Evolutionary conservation across 2,797 vertebrate species (phyloP), one percentile per base, ranked within the genome.

Genomic region (Sciaenops ocellatus): DNA sequence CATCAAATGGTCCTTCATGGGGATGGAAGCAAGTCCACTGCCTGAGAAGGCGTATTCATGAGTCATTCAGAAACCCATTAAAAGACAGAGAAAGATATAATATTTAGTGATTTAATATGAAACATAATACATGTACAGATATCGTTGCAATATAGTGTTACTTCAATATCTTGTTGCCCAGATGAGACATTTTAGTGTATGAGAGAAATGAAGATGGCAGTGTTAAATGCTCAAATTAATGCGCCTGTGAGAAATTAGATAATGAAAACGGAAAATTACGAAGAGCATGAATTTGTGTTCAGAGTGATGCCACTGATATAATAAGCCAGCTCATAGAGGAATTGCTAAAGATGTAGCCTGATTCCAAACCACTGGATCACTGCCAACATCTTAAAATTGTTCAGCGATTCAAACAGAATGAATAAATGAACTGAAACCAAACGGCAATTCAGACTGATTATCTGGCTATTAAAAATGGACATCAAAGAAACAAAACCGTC

Each of bases 11-110:
- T 56, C 44, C 1, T 70, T 63, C 20, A 55, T 12, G 41, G 22
- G 59, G 22, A 70, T 9, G 2, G 38, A 5, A 64, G 22, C 24
- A 73, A 56, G 65, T 57, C 34, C 15, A 47, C 47, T 41, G 16
- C 56, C 60, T 62, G 24, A 73, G 48, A 76, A 78, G 24, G 44
- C 69, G 57, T 79, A 63, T 38, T 41, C 3, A 34, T 30, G 42
- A 80, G 46, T 69, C 68, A 41, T 51, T 75, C 34, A 50, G 76
- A 69, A 48, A 62, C 48, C 64, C 68, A 76, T 80, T 75, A 70
- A 77, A 70, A 69, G 60, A 13, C 59, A 46, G 16, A 55, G 38
- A 42, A 63, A 48, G 26, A 56, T 52, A 18, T 59, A 54, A 71
- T 34, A 67, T 5, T 60, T 61, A 34, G n/a, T 44, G n/a, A 6